phyloP scores from a whole-genome alignment of 1,140 invertebrate species.

The Drosophila saltans region DNA sequence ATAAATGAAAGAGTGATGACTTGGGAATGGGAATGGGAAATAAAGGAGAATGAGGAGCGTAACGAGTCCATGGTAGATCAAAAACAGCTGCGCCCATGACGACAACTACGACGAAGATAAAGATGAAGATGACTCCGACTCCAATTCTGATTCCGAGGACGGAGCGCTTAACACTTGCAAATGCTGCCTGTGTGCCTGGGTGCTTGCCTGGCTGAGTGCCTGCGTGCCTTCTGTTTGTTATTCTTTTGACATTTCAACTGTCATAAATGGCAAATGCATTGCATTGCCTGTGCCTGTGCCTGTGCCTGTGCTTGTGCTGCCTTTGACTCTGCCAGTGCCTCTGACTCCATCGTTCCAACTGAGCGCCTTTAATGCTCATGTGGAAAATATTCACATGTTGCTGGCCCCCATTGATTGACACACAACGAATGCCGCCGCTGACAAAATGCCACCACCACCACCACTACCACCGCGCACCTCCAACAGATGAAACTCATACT shows the following conservation, averaged over 20 bases:
- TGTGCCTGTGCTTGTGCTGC: not conserved
- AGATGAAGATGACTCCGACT: slow-evolving; percentile 12
- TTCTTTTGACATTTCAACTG: slow-evolving; percentile 82
- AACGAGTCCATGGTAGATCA: slow-evolving; percentile 70
- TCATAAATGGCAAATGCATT: slow-evolving; percentile 81
- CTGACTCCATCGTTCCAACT: slow-evolving; percentile 47
- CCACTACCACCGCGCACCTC: slow-evolving; percentile 30
- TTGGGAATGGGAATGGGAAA: not conserved
- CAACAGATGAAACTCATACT: slow-evolving; percentile 38
- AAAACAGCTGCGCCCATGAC: slow-evolving; percentile 69
- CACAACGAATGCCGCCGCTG: slow-evolving; percentile 57
- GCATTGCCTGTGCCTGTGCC: slow-evolving; percentile 36
- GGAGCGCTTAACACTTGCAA: slow-evolving; percentile 74
- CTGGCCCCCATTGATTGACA: slow-evolving; percentile 70
- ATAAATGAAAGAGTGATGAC: not conserved
- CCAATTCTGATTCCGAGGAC: slow-evolving; percentile 26
- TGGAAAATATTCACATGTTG: slow-evolving; percentile 74
- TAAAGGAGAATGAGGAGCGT: slow-evolving; percentile 36
- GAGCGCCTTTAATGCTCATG: slow-evolving; percentile 73
- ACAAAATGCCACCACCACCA: slow-evolving; percentile 45
- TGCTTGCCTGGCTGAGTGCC: slow-evolving; percentile 2
- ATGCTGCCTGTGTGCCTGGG: slow-evolving; percentile 26
- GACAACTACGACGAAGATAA: slow-evolving; percentile 16
- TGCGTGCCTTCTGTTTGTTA: slow-evolving; percentile 58
- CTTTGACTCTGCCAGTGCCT: not conserved